Conservation (phyloP, 2,888 invertebrate species). For the Chrysina gloriosa region DNA sequence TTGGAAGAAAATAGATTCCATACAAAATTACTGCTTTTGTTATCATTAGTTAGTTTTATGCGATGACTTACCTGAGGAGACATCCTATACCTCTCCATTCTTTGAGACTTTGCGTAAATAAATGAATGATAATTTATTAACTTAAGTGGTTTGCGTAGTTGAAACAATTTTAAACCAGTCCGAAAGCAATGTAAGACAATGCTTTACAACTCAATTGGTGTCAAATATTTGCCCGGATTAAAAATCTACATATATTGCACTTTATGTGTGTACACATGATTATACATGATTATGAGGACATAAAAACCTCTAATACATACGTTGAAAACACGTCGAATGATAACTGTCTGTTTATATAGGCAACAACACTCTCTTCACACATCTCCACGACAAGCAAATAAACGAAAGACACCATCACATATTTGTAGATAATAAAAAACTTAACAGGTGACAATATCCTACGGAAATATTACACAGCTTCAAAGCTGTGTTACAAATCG, state of each 20-base stretch:
- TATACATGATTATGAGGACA: slow-evolving; percentile 22
- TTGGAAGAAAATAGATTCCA: too few relatives aligned
- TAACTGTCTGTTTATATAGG: slow-evolving; percentile 25
- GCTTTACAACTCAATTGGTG: slow-evolving; percentile 3
- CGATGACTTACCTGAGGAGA: too few relatives aligned
- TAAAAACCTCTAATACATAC: slow-evolving; percentile 25
- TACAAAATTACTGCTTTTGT: too few relatives aligned
- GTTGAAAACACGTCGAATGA: slow-evolving; percentile 35
- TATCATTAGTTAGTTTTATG: too few relatives aligned
- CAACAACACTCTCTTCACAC: slow-evolving; percentile 26
- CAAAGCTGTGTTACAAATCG: slow-evolving; percentile 25
- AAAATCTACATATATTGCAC: slow-evolving; percentile 13
- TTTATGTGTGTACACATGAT: slow-evolving; percentile 2
- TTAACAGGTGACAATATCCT: slow-evolving; percentile 32
- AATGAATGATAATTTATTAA: too few relatives aligned
- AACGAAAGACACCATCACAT: slow-evolving; percentile 37
- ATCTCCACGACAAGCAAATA: slow-evolving; percentile 28
- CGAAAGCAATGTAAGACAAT: neutral
- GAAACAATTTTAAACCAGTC: neutral
- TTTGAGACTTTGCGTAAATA: too few relatives aligned
- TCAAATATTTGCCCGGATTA: slow-evolving; percentile 13
- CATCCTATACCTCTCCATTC: too few relatives aligned
- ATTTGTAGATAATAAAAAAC: slow-evolving; percentile 39
- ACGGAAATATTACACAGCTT: slow-evolving; percentile 28
- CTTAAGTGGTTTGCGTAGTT: neutral